A percentile compares a stretch with the other conserved stretches of the same genome.
These are phyloP conservation scores for Gymnothorax reevesii DNA, from an alignment of 2,797 vertebrate species.

Conservation along the genomic window DNA sequence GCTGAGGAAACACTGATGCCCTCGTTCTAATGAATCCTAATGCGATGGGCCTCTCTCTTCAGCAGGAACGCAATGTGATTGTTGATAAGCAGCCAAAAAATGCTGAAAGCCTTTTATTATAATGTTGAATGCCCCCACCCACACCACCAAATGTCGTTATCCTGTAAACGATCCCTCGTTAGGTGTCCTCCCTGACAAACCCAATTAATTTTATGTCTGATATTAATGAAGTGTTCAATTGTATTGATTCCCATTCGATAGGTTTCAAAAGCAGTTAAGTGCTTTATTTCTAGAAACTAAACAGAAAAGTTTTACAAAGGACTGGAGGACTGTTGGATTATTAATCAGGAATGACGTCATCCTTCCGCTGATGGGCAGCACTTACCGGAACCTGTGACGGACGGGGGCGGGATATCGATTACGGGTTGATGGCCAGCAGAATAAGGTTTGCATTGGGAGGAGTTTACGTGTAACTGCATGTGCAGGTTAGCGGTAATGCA, in stretches of 20 bases:
- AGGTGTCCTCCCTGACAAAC: background rate
- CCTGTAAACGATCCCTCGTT: background rate
- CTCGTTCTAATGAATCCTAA: constrained; percentile 32
- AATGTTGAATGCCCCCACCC: constrained; percentile 38
- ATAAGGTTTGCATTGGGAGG: background rate
- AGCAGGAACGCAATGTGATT: constrained; percentile 24
- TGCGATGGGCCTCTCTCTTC: constrained; percentile 26
- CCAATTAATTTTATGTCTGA: background rate
- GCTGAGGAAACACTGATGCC: constrained; percentile 37
- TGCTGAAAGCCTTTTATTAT: background rate
- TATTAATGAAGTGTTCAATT: background rate
- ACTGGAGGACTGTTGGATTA: too few relatives aligned
- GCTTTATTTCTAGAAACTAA: background rate
- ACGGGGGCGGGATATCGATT: background rate
- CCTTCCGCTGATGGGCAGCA: too few relatives aligned
- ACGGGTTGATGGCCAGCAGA: background rate
- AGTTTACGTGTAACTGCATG: background rate
- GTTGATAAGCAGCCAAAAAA: background rate
- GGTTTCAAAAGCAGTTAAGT: background rate
- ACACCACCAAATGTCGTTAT: background rate
- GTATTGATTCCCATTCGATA: background rate
- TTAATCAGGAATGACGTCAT: background rate
- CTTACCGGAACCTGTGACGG: background rate
- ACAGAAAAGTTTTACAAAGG: background rate
- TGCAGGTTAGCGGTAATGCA: background rate